Evolutionary conservation across 2,888 invertebrate species (phyloP), one percentile per base, ranked within the genome.

Genomic region (Chymomyza fuscimana): DNA sequence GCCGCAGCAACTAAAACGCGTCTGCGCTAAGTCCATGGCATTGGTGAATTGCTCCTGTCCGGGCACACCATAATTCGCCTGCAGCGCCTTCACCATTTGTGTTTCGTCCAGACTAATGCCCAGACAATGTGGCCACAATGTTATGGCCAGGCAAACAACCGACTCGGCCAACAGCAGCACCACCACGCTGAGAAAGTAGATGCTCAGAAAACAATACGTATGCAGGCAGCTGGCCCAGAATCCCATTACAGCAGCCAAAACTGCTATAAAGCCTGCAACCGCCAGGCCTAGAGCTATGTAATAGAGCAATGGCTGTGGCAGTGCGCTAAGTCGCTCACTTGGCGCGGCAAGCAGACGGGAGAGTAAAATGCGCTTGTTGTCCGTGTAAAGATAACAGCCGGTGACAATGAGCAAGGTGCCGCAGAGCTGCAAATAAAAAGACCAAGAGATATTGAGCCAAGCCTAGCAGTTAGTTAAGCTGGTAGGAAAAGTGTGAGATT

Each of bases 191-290:
- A 95, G 91, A 82, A 96, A 95, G 86, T 96, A 96, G 94, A 94
- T 90, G 66, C 94, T 94, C n/a, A 96, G 92, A 76, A 95, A 94
- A 80, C 94, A 94, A 86, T 95, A 96, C 82, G 95, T 96, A 77
- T 95, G 94, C 82, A 96, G 93, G 85, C 95, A 96, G 0, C 95
- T 94, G 0, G 96, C 96, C 96, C 96, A 96, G 90, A 96, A 96
- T 62, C 96, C 96, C 22, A 96, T 91, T 60, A 96, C 94, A 4
- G 95, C 94, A 0, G 94, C 93, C 6, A 94, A 92, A 66, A 95
- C 94, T 64, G 96, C 93, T 50, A 94, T 91, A 66, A 96, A 93
- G 1, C 96, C 96, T 0, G 95, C 93, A 0, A 93, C 93, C n/a
- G 95, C 93, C 63, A 96, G 90, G 2, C 94, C 95, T 63, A 96